These are phyloP conservation scores for Anseranas semipalmata DNA, from an alignment of 2,113 vertebrate genomes.

Conservation along the genomic window DNA sequence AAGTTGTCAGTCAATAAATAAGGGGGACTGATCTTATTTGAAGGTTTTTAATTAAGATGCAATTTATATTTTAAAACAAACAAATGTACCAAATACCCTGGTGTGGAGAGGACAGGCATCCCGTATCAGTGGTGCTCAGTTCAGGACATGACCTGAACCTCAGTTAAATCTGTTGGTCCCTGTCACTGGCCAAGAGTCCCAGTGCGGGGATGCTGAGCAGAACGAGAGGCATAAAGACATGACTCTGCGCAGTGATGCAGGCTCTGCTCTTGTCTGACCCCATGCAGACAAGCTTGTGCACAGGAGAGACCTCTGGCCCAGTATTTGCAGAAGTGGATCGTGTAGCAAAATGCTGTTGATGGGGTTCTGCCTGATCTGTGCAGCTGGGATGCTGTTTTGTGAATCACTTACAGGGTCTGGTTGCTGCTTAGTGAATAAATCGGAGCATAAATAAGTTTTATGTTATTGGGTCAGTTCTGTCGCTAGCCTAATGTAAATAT, in stretches of 20 bases:
- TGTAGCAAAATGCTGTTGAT: not conserved
- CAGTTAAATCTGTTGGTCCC: accelerated
- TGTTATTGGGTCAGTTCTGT: not conserved
- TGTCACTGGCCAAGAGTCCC: not conserved
- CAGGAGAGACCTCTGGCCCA: not conserved
- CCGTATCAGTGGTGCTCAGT: accelerated
- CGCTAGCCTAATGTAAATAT: not conserved
- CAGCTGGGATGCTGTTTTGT: not conserved
- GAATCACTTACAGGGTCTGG: not conserved
- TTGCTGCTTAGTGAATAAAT: not conserved
- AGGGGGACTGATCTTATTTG: not conserved
- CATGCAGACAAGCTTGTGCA: accelerated
- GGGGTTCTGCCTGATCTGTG: not conserved
- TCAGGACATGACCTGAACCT: not conserved
- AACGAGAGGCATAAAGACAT: accelerated
- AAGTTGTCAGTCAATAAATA: not conserved
- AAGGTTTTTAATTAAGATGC: not conserved
- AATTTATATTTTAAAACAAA: not conserved
- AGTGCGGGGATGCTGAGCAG: not conserved
- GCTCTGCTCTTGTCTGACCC: not conserved
- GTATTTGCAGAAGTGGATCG: not conserved
- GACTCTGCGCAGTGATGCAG: not conserved
- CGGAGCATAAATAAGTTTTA: not conserved
- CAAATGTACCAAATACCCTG: not conserved
- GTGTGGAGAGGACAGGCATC: not conserved